phyloP scores from a whole-genome alignment of 92 coral and sea anemone species.

The Heteractis magnifica region DNA sequence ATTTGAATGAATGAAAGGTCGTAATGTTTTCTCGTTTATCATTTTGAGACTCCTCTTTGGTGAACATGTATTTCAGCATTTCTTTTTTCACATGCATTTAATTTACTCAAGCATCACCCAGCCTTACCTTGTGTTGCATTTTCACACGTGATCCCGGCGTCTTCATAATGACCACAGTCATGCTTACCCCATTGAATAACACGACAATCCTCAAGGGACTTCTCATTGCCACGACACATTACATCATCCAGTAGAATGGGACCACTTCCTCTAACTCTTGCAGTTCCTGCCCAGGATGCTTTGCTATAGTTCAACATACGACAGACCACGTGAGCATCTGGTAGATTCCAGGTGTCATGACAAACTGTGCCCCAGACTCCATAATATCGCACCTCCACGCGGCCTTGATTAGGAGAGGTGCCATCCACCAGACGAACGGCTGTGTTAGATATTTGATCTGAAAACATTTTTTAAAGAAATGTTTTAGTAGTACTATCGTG shows the following conservation, averaged over 20 bases:
- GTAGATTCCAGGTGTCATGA: not conserved
- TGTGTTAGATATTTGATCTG: not conserved
- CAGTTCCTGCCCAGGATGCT: not conserved
- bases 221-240: conserved; percentile 8
- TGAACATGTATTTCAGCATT: not conserved
- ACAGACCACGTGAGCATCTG: not conserved
- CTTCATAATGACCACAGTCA: conserved; percentile 22
- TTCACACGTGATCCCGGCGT: conserved; percentile 11
- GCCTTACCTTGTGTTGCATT: not conserved
- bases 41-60: too few species aligned
- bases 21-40: too few species aligned
- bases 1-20: too few species aligned
- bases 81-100: not conserved
- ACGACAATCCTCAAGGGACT: conserved; percentile 18
- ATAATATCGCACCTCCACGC: not conserved
- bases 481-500: too few species aligned
- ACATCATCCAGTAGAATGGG: conserved; percentile 23
- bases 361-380: conserved; percentile 1
- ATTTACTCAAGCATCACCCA: not conserved
- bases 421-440: conserved; percentile 2
- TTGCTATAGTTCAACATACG: conserved; percentile 4
- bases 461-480: too few species aligned
- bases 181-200: conserved; percentile 14
- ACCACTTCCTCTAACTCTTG: conserved; percentile 14
- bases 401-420: not conserved